Conservation (phyloP, 2,113 vertebrate genomes). For the Ophiodon elongatus region DNA sequence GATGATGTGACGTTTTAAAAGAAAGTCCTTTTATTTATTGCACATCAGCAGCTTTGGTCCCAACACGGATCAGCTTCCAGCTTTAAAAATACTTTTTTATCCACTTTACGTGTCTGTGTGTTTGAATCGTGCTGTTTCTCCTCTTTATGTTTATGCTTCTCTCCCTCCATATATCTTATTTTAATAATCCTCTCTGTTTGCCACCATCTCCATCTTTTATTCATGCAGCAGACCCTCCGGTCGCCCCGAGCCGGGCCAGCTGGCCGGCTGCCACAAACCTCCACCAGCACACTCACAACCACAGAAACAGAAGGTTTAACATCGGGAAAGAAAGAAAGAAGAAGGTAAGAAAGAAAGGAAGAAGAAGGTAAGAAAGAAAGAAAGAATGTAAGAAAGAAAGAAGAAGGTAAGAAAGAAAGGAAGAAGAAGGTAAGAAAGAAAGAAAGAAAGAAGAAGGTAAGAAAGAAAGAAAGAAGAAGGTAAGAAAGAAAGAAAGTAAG, state of each 20-base stretch:
- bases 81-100: background rate
- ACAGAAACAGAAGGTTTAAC: constrained; percentile 1
- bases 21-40: background rate
- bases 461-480: no score
- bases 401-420: no score
- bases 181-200: constrained; percentile 17
- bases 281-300: no score
- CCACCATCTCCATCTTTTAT: constrained; percentile 35
- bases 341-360: no score
- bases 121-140: background rate
- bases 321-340: background rate
- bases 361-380: no score
- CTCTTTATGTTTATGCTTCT: background rate
- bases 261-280: constrained; percentile 23
- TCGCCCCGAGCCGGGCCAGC: background rate
- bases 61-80: background rate
- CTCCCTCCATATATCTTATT: constrained; percentile 12
- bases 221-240: constrained; percentile 35
- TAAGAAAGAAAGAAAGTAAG: no score
- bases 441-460: no score
- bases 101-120: no score
- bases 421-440: no score
- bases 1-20: background rate
- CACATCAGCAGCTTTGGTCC: background rate
- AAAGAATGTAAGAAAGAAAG: no score